A percentile compares a stretch with the other conserved stretches of the same genome.
Conservation (phyloP, 2,888 invertebrate species). For the Ferdinandea cuprea region DNA sequence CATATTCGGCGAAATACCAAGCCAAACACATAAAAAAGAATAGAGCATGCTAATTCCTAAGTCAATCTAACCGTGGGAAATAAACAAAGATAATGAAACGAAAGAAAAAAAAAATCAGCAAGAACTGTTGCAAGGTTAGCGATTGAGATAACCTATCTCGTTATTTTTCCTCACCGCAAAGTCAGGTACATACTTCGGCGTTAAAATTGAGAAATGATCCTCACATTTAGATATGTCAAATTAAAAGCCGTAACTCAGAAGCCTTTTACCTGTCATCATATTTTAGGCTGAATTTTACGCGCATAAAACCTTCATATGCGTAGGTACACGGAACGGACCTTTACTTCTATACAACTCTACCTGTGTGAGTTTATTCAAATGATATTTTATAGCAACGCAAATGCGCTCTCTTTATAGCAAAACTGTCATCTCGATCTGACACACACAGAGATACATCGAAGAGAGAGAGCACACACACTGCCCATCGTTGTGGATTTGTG, state of each 20-base stretch:
- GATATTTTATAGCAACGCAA: slow-evolving; percentile 15
- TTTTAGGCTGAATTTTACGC: slow-evolving; percentile 22
- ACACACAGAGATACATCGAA: not conserved
- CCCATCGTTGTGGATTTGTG: not conserved
- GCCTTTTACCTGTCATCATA: slow-evolving; percentile 48
- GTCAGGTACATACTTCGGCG: not conserved
- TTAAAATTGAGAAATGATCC: slow-evolving; percentile 9
- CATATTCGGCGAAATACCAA: slow-evolving; percentile 11
- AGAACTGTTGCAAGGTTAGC: slow-evolving; percentile 50
- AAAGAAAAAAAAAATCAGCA: slow-evolving; percentile 6
- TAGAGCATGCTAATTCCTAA: slow-evolving; percentile 52
- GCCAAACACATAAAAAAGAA: slow-evolving; percentile 12
- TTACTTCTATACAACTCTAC: not conserved
- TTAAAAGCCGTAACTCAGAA: slow-evolving; percentile 39
- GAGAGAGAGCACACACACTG: not conserved
- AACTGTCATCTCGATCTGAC: not conserved
- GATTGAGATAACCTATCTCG: slow-evolving; percentile 42
- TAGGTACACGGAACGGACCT: no score
- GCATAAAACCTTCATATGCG: slow-evolving; percentile 33
- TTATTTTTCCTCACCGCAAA: not conserved
- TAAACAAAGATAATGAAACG: slow-evolving; percentile 52
- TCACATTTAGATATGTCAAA: slow-evolving; percentile 13
- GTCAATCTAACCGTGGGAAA: slow-evolving; percentile 66
- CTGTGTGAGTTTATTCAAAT: slow-evolving; percentile 42
- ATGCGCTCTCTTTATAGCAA: slow-evolving; percentile 49